Conservation (phyloP, 2,113 vertebrate genomes). For the Bufo bufo region DNA sequence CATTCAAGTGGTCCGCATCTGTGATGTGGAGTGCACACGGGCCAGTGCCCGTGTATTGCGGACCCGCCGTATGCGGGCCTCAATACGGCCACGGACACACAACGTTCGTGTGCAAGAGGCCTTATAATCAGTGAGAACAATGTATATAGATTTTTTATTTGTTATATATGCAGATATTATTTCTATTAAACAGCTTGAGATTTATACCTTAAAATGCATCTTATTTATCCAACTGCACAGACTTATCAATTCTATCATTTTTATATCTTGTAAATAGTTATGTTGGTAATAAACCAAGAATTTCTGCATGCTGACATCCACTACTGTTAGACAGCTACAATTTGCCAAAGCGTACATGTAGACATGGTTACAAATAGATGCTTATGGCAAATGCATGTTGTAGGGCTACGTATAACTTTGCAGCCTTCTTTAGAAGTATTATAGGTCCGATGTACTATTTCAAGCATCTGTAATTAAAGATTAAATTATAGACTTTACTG, state of each 20-base stretch:
- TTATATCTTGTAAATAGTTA: background rate
- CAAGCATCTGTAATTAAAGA: background rate
- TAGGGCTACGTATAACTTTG: background rate
- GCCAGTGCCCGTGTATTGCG: too few species aligned
- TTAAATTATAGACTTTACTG: background rate
- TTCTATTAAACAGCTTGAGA: conserved; percentile 6
- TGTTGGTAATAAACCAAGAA: background rate
- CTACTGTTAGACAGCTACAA: background rate
- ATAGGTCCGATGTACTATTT: background rate
- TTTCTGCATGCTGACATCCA: background rate
- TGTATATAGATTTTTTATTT: conserved; percentile 7
- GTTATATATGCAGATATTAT: background rate
- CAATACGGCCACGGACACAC: too few species aligned
- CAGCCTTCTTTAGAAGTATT: background rate
- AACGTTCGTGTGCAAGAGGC: too few species aligned
- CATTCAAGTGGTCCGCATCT: too few species aligned
- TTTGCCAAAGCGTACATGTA: background rate
- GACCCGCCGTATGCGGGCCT: too few species aligned
- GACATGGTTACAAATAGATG: background rate
- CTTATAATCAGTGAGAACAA: background rate
- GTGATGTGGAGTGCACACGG: too few species aligned
- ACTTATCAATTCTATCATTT: background rate
- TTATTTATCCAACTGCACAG: conserved; percentile 26
- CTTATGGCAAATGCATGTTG: conserved; percentile 4
- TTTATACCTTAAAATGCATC: background rate